Evolutionary conservation across 2,888 invertebrate species (phyloP), one percentile per base, ranked within the genome.

Genomic region (Drosophila recens): DNA sequence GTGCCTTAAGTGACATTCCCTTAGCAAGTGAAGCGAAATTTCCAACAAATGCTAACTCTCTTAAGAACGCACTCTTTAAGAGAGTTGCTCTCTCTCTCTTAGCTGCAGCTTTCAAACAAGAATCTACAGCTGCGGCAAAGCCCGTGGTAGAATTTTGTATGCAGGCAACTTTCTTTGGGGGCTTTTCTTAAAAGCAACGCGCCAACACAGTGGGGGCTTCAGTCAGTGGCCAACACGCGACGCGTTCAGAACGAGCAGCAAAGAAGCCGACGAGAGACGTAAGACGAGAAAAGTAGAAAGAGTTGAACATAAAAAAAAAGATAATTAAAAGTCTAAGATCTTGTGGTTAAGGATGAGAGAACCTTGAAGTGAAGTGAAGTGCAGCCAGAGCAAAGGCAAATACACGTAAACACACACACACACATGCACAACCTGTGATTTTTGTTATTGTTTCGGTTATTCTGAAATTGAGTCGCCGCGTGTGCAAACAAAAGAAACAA

Each of bases 151-250:
- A 82, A 81, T 73, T 67, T 65, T 43, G 54, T 72, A 69, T 77
- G 81, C 69, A 74, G 72, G 71, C 84, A 83, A 89, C 84, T 85
- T 85, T 89, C 89, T 89, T 89, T 58, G 59, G 80, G 68, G 67
- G 76, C 73, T 88, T 89, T 90, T 90, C 81, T 79, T 80, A 87
- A 88, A 88, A 87, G 84, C 90, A 61, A 76, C 64, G 53, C 72
- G 73, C 23, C 62, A 49, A 42, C 66, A 66, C 61, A 62, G n/a
- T 48, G 69, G 43, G 67, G 42, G 34, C 65, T 51, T 86, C 89
- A 86, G 86, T 86, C 72, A 38, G 74, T 56, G 63, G 69, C 54
- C 74, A 80, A 76, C 90, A 86, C 86, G 86, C 86, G 86, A 76
- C 86, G 90, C 90, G 86, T 86, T 80, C 79, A 88, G 87, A 86